Percentiles rank a stretch among this genome's conserved stretches.
phyloP scores from a whole-genome alignment of 2,113 vertebrate genomes.

The Trichomycterus rosablanca region DNA sequence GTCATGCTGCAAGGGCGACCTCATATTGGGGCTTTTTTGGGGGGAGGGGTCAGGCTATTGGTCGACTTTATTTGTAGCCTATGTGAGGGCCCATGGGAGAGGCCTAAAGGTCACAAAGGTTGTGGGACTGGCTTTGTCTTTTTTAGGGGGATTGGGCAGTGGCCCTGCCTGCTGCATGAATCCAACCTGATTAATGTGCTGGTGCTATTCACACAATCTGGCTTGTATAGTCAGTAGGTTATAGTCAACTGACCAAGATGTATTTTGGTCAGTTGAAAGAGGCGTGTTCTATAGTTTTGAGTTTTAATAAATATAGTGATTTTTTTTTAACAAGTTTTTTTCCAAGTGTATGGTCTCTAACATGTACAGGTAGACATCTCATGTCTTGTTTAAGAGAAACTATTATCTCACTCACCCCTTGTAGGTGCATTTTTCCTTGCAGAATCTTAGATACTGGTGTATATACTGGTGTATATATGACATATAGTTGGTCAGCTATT shows the following conservation, averaged over 20 bases:
- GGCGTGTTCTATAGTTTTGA: neutral
- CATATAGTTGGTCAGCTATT: too few species aligned
- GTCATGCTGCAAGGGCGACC: conserved; percentile 53
- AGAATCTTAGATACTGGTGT: too few species aligned
- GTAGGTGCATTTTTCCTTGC: too few species aligned
- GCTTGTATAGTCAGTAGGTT: too few species aligned
- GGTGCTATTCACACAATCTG: conserved; percentile 48
- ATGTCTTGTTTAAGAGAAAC: too few species aligned
- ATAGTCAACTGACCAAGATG: conserved; percentile 21
- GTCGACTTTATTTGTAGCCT: conserved; percentile 54
- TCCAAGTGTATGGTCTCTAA: too few species aligned
- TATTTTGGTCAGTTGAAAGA: conserved; percentile 3
- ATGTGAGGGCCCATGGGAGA: conserved; percentile 57
- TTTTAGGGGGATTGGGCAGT: conserved; percentile 52
- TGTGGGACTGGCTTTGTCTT: conserved; percentile 63
- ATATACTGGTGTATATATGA: too few species aligned
- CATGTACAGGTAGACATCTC: too few species aligned
- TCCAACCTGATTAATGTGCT: conserved; percentile 38
- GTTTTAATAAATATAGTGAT: too few species aligned
- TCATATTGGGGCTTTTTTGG: conserved; percentile 47
- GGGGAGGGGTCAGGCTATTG: conserved; percentile 54
- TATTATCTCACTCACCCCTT: too few species aligned
- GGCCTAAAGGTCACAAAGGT: conserved; percentile 58
- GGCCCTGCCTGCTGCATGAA: conserved; percentile 51
- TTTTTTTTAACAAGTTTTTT: too few species aligned